phyloP scores from a whole-genome alignment of 1,140 invertebrate genomes.

The Sweltsa coloradensis region DNA sequence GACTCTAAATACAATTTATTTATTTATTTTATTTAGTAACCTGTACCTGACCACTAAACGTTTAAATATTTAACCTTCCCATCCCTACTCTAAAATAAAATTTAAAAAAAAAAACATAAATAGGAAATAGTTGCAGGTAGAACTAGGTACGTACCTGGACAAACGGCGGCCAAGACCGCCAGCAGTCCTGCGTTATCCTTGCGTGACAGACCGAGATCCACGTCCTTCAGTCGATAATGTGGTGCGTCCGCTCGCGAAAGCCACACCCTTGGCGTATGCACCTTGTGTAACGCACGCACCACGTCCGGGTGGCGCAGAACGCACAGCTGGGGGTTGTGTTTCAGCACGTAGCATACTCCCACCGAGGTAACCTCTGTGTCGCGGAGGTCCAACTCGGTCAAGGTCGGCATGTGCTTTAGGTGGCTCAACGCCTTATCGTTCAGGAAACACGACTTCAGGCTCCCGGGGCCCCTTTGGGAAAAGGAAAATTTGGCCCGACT shows the following conservation, averaged over 20 bases:
- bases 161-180: constrained; percentile 7
- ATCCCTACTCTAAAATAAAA: too few species aligned
- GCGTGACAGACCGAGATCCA: constrained; percentile 7
- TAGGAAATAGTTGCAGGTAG: neutral
- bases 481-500: too few species aligned
- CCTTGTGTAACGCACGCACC: constrained; percentile 12
- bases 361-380: constrained; percentile 14
- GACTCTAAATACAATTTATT: too few species aligned
- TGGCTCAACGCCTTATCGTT: constrained; percentile 13
- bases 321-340: constrained; percentile 13
- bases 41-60: too few species aligned
- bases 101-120: too few species aligned
- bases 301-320: constrained; percentile 13
- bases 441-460: constrained; percentile 15
- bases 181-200: constrained; percentile 8
- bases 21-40: too few species aligned
- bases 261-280: constrained; percentile 9
- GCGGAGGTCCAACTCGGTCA: constrained; percentile 13
- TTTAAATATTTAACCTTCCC: too few species aligned
- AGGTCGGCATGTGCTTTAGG: constrained; percentile 11
- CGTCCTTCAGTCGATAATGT: constrained; percentile 2
- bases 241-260: neutral
- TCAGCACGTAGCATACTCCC: constrained; percentile 10
- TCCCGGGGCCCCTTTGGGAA: too few species aligned
- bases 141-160: constrained; percentile 1